Percentiles rank a stretch among this genome's conserved stretches.
Conservation (phyloP, 2,797 vertebrate genomes). For the Phataginus tetradactyla region DNA sequence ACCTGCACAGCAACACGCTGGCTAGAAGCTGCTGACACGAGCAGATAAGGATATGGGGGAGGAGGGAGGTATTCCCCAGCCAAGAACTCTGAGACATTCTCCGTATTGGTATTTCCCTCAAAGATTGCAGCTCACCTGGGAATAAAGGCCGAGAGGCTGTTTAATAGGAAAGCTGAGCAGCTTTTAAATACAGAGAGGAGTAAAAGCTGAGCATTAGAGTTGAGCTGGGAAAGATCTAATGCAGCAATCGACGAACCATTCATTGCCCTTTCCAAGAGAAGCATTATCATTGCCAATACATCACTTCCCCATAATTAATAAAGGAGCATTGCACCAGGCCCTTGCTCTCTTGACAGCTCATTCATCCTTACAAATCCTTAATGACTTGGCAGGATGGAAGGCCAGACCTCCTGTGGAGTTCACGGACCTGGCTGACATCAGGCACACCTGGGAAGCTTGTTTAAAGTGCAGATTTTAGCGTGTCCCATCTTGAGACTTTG, state of each 20-base stretch:
- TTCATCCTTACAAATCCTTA: constrained; percentile 76
- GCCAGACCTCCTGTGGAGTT: constrained; percentile 52
- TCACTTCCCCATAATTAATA: constrained; percentile 79
- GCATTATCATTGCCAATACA: constrained; percentile 69
- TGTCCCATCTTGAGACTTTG: not conserved
- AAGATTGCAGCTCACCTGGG: constrained; percentile 52
- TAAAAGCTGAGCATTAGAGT: constrained; percentile 31
- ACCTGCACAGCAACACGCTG: not conserved
- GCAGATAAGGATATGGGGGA: not conserved
- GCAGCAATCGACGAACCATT: constrained; percentile 76
- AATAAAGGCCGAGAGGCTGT: constrained; percentile 25
- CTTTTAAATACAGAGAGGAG: constrained; percentile 56
- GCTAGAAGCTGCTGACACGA: constrained; percentile 44
- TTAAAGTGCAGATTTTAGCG: not conserved
- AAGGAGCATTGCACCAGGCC: constrained; percentile 63
- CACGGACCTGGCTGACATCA: constrained; percentile 15
- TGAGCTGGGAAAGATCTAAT: constrained; percentile 46
- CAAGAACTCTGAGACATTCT: not conserved
- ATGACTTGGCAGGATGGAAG: constrained; percentile 62
- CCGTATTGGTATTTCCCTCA: constrained; percentile 12
- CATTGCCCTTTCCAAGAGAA: constrained; percentile 76
- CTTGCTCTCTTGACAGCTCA: constrained; percentile 66
- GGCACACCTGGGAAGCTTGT: constrained; percentile 38
- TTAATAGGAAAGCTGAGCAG: not conserved
- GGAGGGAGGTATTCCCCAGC: not conserved